Conservation (phyloP, 1,140 invertebrate genomes). For the Pachypsylla venusta region DNA sequence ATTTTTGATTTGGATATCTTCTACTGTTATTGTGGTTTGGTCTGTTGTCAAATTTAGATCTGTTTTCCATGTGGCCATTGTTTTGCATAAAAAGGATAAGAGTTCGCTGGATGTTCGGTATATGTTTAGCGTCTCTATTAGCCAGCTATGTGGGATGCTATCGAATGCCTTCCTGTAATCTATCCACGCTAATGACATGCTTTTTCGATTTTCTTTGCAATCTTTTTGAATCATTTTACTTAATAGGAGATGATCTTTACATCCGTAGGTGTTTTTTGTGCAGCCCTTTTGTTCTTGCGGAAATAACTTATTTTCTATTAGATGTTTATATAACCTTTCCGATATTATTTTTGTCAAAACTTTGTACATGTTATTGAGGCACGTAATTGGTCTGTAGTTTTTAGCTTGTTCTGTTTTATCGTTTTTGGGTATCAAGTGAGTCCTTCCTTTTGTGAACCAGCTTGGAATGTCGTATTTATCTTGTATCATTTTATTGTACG, state of each 20-base stretch:
- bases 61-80: too few species aligned
- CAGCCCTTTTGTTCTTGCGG: conserved; percentile 9
- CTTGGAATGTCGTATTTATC: background rate
- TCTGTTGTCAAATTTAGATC: too few species aligned
- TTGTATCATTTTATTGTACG: background rate
- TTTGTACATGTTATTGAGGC: background rate
- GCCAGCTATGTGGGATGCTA: background rate
- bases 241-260: conserved; percentile 8
- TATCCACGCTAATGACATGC: background rate
- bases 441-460: background rate
- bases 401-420: background rate
- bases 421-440: background rate
- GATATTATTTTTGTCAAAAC: background rate
- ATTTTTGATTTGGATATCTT: too few species aligned
- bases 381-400: conserved; percentile 6
- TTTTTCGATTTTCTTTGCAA: background rate
- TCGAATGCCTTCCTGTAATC: conserved; percentile 10
- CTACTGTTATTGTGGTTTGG: too few species aligned
- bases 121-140: background rate
- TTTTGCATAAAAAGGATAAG: background rate
- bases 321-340: background rate
- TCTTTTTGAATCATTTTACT: background rate
- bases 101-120: background rate
- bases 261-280: conserved; percentile 5
- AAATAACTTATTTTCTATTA: background rate